A percentile compares a stretch with the other conserved stretches of the same genome.
phyloP scores from a whole-genome alignment of 1,140 invertebrate species.

The Sarcophaga peregrina region DNA sequence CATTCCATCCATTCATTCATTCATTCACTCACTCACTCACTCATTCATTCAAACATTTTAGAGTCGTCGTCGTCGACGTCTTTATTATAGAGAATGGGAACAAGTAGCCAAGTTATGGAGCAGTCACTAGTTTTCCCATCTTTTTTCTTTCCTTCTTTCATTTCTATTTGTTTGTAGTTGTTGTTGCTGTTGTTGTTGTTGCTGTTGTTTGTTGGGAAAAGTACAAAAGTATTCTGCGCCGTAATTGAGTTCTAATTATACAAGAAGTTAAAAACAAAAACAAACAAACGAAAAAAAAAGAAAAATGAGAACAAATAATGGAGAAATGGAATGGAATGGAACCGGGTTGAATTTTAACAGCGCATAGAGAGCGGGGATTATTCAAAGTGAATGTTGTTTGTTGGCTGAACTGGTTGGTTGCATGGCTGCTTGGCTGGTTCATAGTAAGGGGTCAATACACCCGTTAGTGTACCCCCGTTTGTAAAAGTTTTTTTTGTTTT shows the following conservation, averaged over 20 bases:
- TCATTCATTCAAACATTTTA: too few relatives aligned
- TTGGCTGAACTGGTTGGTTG: too few relatives aligned
- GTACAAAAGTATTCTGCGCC: slow-evolving; percentile 1
- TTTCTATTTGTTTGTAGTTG: neutral
- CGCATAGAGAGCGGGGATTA: too few relatives aligned
- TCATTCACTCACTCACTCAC: neutral
- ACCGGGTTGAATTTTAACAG: too few relatives aligned
- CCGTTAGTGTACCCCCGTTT: neutral
- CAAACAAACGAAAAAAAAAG: neutral
- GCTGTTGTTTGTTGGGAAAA: neutral
- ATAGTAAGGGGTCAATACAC: slow-evolving; percentile 1
- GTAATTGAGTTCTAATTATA: slow-evolving; percentile 41
- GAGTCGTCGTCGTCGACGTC: too few relatives aligned
- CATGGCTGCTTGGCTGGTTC: neutral
- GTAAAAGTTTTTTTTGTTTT: neutral
- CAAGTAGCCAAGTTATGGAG: neutral
- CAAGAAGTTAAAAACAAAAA: neutral
- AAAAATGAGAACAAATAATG: neutral
- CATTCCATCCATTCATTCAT: neutral
- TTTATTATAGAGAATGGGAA: neutral
- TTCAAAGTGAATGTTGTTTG: too few relatives aligned
- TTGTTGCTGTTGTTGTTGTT: neutral
- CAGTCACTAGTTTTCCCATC: neutral
- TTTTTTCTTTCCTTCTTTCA: neutral
- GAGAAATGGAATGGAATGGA: neutral